Base-by-base conservation (phyloP, 2,113 vertebrate genomes). In the Kryptolebias marmoratus region DNA sequence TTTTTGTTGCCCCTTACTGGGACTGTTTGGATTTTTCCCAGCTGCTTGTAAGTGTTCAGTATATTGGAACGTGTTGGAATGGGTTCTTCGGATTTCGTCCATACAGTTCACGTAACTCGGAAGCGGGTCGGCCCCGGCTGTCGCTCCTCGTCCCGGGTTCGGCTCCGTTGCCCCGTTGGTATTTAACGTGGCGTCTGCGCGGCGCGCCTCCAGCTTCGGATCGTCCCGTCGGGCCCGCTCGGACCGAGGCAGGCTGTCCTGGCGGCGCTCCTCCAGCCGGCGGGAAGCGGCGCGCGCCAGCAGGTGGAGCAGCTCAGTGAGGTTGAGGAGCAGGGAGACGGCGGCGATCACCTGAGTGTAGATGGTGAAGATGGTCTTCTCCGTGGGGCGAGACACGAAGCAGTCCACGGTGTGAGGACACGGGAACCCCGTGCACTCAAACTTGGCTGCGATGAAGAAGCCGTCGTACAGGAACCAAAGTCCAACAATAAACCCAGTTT, bases 301-400 rank as follows among this genome's bases (percentile, higher is more conserved):
- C 63, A 99, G 94, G 67, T 96, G 87, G 18, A 94, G 77, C 15
- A 99, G 93, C 90, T 99, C 98, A 3, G 95, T 18, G 14, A 98
- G 59, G 86, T 98, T 99, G 71, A 99, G 96, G 45, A 94, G 65
- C 64, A 97, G 87, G 18, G 98, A 99, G 71, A 99, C 55, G 9
- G 86, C 68, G 0, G 96, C 95, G 2, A 97, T 95, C 68, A 91
- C 94, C 89, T 97, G 94, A 89, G 95, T 97, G 92, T 98, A 99
- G 84, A 99, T 91, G 84, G 96, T 98, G 83, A 99, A 98, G 87
- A 98, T 95, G 3, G 95, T 97, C 90, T 99, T 99, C 89, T 99
- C 97, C 0, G 96, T 98, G 74, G 98, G 98, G 9, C 97, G 94
- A 0, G 98, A 99, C 81, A 99, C 95, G 15, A 95, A 99, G 85